Conservation (phyloP, 2,888 invertebrate genomes). For the Argynnis bischoffii region DNA sequence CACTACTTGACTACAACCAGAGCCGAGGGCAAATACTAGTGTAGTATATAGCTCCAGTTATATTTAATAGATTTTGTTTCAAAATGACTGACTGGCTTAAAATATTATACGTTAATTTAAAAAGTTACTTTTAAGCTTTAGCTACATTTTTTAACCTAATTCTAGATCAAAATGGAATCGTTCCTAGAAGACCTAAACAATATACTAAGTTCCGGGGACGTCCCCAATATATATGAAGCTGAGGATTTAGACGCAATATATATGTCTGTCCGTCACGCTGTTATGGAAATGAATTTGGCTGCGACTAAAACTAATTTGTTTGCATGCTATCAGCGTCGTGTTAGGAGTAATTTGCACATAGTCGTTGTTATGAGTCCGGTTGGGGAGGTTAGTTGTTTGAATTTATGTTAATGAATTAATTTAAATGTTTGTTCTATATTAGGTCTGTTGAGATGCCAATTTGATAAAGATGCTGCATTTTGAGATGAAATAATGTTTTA, state of each 20-base stretch:
- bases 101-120: no score
- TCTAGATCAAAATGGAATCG: constrained; percentile 91
- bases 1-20: no score
- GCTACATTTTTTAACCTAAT: background rate
- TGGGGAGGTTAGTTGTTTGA: constrained; percentile 81
- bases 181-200: constrained; percentile 95
- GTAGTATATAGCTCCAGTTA: no score
- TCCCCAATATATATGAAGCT: constrained; percentile 92
- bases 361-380: constrained; percentile 90
- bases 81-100: no score
- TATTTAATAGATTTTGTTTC: no score
- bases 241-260: constrained; percentile 91
- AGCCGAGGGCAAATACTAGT: no score
- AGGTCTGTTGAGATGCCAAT: no score
- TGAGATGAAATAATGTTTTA: no score
- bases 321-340: constrained; percentile 89
- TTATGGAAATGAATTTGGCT: constrained; percentile 87
- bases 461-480: background rate
- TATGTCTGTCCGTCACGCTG: constrained; percentile 87
- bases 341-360: constrained; percentile 91
- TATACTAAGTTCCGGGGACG: constrained; percentile 93
- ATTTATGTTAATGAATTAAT: background rate
- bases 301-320: constrained; percentile 94
- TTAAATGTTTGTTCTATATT: no score
- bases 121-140: background rate